phyloP scores from a whole-genome alignment of 2,113 vertebrate genomes.

The Pica pica region DNA sequence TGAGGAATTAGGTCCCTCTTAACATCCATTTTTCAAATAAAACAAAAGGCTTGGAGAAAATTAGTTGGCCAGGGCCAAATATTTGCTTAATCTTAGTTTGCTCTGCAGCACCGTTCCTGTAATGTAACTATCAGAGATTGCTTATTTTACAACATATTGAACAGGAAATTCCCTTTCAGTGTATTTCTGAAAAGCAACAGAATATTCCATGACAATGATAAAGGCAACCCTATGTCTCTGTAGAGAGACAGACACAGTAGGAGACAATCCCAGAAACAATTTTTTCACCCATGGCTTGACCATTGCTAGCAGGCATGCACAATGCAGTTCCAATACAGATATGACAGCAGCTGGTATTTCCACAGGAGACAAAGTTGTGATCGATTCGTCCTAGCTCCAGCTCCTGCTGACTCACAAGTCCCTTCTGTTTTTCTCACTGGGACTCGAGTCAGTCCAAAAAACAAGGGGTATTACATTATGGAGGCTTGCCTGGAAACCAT shows the following conservation, averaged over 20 bases:
- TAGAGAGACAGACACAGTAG: not conserved
- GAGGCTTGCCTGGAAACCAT: not conserved
- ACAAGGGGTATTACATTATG: not conserved
- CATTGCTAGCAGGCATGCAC: not conserved
- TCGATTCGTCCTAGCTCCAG: not conserved
- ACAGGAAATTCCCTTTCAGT: not conserved
- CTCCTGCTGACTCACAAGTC: conserved; percentile 38
- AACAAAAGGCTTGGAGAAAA: not conserved
- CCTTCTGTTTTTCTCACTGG: conserved; percentile 33
- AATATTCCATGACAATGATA: not conserved
- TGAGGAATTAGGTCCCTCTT: not conserved
- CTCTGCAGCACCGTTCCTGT: rapidly evolving
- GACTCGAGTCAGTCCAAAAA: not conserved
- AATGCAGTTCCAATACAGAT: not conserved
- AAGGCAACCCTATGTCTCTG: not conserved
- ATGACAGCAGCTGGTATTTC: conserved; percentile 36
- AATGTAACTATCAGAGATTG: not conserved
- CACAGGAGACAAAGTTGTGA: not conserved
- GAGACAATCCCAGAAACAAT: not conserved
- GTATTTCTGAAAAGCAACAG: not conserved
- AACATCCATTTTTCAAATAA: not conserved
- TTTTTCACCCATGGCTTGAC: not conserved
- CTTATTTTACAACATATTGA: not conserved
- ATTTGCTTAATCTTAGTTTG: not conserved
- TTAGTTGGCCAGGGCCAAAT: not conserved